These are phyloP conservation scores for Oplegnathus fasciatus DNA, from an alignment of 2,113 vertebrate species.

Conservation along the genomic window DNA sequence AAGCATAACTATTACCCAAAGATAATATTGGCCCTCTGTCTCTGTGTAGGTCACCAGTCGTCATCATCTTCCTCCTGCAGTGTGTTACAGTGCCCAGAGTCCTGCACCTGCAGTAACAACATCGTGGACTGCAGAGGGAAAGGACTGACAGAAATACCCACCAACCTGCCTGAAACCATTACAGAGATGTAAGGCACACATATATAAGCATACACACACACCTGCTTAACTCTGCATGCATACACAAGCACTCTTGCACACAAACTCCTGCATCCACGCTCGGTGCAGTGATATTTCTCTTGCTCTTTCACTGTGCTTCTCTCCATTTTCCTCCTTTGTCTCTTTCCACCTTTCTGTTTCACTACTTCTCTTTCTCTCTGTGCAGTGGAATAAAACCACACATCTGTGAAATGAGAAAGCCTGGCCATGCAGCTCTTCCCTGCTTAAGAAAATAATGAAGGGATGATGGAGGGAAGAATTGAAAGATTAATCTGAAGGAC, in stretches of 20 bases:
- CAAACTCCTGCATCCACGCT: slow-evolving; percentile 6
- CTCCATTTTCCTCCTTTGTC: slow-evolving; percentile 52
- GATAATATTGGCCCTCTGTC: slow-evolving; percentile 56
- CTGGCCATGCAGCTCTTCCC: slow-evolving; percentile 74
- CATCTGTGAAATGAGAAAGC: slow-evolving; percentile 84
- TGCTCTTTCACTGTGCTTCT: slow-evolving; percentile 31
- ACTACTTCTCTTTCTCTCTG: slow-evolving; percentile 47
- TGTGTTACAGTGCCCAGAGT: slow-evolving; percentile 94
- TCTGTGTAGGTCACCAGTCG: slow-evolving; percentile 90
- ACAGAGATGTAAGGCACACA: slow-evolving; percentile 93
- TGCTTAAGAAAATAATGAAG: slow-evolving; percentile 75
- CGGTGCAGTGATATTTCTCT: slow-evolving; percentile 51
- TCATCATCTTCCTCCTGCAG: slow-evolving; percentile 92
- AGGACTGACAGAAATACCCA: slow-evolving; percentile 94
- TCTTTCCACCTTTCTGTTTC: slow-evolving; percentile 64
- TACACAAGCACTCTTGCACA: slow-evolving; percentile 5
- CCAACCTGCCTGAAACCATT: slow-evolving; percentile 97
- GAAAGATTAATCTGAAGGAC: slow-evolving; percentile 68
- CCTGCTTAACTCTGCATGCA: slow-evolving; percentile 7
- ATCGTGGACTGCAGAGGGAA: slow-evolving; percentile 99
- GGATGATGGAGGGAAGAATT: slow-evolving; percentile 54
- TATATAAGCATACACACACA: slow-evolving; percentile 11
- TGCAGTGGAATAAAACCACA: slow-evolving; percentile 76
- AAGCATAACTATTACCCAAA: slow-evolving; percentile 22
- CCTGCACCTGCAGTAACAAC: slow-evolving; percentile 98